Base-by-base conservation (phyloP, 2,888 invertebrate genomes). In the Orthonychiurus folsomi region DNA sequence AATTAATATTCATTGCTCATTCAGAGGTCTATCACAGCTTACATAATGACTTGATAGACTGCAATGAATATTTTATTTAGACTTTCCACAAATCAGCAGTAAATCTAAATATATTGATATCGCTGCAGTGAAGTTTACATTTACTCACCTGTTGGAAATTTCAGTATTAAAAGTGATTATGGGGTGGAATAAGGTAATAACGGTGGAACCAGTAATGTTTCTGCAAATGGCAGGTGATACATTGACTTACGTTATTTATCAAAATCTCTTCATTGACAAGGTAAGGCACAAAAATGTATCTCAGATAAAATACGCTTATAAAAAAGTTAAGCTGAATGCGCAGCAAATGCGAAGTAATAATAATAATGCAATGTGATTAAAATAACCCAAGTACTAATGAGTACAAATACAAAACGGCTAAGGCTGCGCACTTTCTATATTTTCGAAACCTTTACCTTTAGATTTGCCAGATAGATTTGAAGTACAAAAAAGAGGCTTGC, bases 191-290 rank as follows among this genome's bases (percentile, higher is more conserved):
- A 69, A 67, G n/a, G 24, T 61, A n/a, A 63, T 73, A 1, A 71
- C 70, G 0, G 66, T 73, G 12, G 73, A 73, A 25, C 73, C 73
- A 15, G 61, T 67, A 1, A 73, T 71, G 73, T 73, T 73, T 55
- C 60, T 73, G 1, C 73, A 73, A 59, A 67, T 70, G 57, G 70
- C 66, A 9, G 73, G 70, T 15, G 73, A 73, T 48, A 73, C 73
- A 9, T 37, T 73, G 24, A 71, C 70, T 15, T 71, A 67, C 47
- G 73, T 73, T 9, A 73, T 73, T 53, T 73, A 69, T 58, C 73
- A 73, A 65, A 73, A 73, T 64, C 63, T 73, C 3, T 73, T 73
- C 60, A 73, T 73, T 57, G 70, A 71, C 24, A 73, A 73, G 66
- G 72, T 72, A 69, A 63, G n/a, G n/a, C n/a, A n/a, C n/a, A n/a